Base-by-base conservation (phyloP, 2,113 vertebrate genomes). In the Steatornis caripensis region DNA sequence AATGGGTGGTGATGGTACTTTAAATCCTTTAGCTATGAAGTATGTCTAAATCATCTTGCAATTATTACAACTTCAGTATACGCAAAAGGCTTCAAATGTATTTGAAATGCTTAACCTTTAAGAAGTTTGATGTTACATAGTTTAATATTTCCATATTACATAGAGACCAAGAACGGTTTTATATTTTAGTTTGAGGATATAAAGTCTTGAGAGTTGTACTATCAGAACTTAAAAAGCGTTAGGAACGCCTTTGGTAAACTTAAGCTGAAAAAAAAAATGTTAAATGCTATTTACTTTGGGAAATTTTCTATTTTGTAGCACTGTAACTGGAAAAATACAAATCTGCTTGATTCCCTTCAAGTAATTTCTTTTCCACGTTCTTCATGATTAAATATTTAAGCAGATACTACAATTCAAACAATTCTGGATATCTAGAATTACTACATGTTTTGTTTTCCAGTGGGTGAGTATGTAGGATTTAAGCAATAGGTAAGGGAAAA, bases 381-480 rank as follows among this genome's bases (percentile, higher is more conserved):
- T n/a, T 90, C 29, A 60, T 93, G 82, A 92, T 96, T 95, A 95
- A 93, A 92, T 81, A 60, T 84, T 62, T 92, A 97, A 96, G 64
- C n/a, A 89, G 37, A 88, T 85, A 86, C n/a, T 81, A 90, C 46
- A 54, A 81, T n/a, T 55, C 77, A 79, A 64, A 57, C 51, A 81
- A 92, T 87, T 85, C 54, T 85, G 45, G 16, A 1, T 86, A 81
- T 39, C 36, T 55, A 80, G 57, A 97, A 96, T 76, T 89, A 87
- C 55, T 53, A 64, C 49, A 85, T 92, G 76, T n/a, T 94, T 84
- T 84, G 17, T 82, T 96, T 91, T 87, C 41, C 26, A 75, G 36
- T 70, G 65, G 70, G 55, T 34, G 27, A 71, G 45, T 39, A 64
- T 46, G 11, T 45, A 86, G 92, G 70, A 75, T 87, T 96, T 96